Percentiles rank a stretch among this genome's conserved stretches.
Conservation (phyloP, 2,888 invertebrate species). For the Masnerella sp. region DNA sequence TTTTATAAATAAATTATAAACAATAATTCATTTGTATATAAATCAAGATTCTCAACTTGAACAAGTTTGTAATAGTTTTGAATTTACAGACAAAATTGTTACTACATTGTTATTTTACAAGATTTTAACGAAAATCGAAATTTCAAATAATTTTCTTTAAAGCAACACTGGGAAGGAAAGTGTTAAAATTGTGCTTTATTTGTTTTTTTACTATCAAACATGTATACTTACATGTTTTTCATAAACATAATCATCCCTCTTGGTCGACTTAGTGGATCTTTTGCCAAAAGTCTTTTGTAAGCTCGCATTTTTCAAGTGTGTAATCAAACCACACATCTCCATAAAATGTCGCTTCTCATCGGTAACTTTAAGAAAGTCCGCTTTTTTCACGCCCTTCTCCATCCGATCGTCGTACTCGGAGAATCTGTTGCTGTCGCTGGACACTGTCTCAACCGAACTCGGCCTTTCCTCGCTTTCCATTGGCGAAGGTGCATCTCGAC, state of each 20-base stretch:
- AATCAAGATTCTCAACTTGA: too few relatives aligned
- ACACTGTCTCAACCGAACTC: slow-evolving; percentile 69
- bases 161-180: too few relatives aligned
- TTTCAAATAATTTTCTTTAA: background rate
- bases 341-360: slow-evolving; percentile 45
- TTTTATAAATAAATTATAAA: too few relatives aligned
- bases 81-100: too few relatives aligned
- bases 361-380: slow-evolving; percentile 30
- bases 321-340: slow-evolving; percentile 73
- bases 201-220: background rate
- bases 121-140: too few relatives aligned
- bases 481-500: slow-evolving; percentile 13
- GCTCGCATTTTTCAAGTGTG: slow-evolving; percentile 24
- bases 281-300: slow-evolving; percentile 72
- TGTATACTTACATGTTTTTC: slow-evolving; percentile 35
- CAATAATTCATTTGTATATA: too few relatives aligned
- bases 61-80: too few relatives aligned
- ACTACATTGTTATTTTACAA: too few relatives aligned
- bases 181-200: background rate
- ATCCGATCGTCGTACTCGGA: slow-evolving; percentile 66
- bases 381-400: slow-evolving; percentile 59
- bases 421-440: slow-evolving; percentile 70
- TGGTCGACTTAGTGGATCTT: slow-evolving; percentile 79
- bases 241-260: slow-evolving; percentile 59
- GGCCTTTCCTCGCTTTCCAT: slow-evolving; percentile 63